These are phyloP conservation scores for Spilarctia lutea DNA, from an alignment of 2,888 invertebrate species.

Conservation along the genomic window DNA sequence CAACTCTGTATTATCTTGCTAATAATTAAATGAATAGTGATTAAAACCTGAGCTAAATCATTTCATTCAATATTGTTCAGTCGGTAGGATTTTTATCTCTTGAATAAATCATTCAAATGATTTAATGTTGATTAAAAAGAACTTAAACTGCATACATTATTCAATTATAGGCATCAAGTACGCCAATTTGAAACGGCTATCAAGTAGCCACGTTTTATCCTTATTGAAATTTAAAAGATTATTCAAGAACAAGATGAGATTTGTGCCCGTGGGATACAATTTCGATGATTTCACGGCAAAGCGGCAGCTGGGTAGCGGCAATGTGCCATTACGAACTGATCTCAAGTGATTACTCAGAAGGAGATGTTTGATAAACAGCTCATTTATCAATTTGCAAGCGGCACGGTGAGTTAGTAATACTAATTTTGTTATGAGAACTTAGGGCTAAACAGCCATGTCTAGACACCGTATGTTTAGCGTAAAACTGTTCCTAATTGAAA, in stretches of 20 bases:
- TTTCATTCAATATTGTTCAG: no score
- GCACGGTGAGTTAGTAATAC: conserved; percentile 53
- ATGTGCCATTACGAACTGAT: conserved; percentile 70
- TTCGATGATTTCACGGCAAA: conserved; percentile 73
- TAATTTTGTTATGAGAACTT: conserved; percentile 43
- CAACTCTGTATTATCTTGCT: no score
- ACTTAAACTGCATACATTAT: conserved; percentile 29
- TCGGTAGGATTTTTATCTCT: neutral
- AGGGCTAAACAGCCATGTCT: conserved; percentile 36
- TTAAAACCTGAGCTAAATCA: no score
- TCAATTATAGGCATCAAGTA: conserved; percentile 31
- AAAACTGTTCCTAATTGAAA: neutral
- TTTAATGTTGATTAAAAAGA: neutral
- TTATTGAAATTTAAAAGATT: conserved; percentile 74
- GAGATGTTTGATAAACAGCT: conserved; percentile 81
- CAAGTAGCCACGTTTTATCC: conserved; percentile 59
- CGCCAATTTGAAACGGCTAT: conserved; percentile 50
- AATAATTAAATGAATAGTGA: no score
- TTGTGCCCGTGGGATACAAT: conserved; percentile 76
- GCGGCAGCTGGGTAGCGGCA: conserved; percentile 76
- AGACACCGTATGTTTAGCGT: conserved; percentile 38
- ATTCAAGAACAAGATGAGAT: conserved; percentile 71
- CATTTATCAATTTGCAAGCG: conserved; percentile 79
- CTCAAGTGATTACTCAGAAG: conserved; percentile 75
- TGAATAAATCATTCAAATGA: neutral